Evolutionary conservation across 2,888 invertebrate species (phyloP), one percentile per base, ranked within the genome.

Genomic region (Harpagoxenus sublaevis): DNA sequence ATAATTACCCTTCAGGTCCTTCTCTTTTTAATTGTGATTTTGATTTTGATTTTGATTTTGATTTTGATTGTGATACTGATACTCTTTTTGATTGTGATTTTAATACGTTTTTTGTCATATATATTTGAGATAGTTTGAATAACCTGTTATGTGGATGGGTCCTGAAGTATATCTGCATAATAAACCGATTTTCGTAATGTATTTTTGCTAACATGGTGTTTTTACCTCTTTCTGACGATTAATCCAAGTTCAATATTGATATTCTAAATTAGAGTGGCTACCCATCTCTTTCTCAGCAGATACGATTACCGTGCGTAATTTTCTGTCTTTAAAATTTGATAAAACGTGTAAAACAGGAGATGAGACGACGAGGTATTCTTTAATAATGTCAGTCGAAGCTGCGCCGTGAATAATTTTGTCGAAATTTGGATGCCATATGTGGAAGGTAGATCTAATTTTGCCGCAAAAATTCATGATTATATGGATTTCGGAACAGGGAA

Each of bases 161-260:
- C 23, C 23, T 23, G 23, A 23, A 23, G 23, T 23, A 23, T 23
- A 23, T 23, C 23, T 23, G 23, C 23, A 23, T 23, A 23, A 23
- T 23, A 23, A 57, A 28, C 57, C 23, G 10, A 68, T 68, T 57
- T n/a, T 35, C 12, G 3, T 55, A 55, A 78, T n/a, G 55, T 53
- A 9, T 23, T 35, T 60, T 28, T 23, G 77, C 42, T 42, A 70
- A 35, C 12, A 10, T 39, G 10, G 23, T 8, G 23, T 48, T 45
- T 57, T 60, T 48, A 60, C 48, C 23, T 71, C 48, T 79, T 31
- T 48, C 12, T 48, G 70, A 57, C 68, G 23, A 60, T 60, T 79
- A 45, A 48, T 70, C 8, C 70, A 45, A 70, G 23, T 70, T 48
- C 79, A 48, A 79, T 70, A 70, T 79, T 60, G 68, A 79, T 68